A percentile compares a stretch with the other conserved stretches of the same genome.
Conservation (phyloP, 2,113 vertebrate genomes). For the Bubalus kerabau region DNA sequence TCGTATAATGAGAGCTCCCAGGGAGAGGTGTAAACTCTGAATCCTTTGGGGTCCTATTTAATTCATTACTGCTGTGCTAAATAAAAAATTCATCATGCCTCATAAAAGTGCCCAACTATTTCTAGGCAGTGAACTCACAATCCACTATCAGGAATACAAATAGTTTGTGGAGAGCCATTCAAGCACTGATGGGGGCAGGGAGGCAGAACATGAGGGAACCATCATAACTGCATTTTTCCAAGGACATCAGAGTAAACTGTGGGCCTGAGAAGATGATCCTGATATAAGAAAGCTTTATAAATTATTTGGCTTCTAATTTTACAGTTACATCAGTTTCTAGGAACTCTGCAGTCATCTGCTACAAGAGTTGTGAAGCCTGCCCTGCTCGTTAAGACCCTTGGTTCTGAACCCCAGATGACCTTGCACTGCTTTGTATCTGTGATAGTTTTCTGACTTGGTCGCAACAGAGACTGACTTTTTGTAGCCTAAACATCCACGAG, state of each 20-base stretch:
- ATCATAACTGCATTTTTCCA: not conserved
- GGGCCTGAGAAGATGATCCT: not conserved
- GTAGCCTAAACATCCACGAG: not conserved
- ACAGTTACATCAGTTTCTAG: slow-evolving; percentile 15
- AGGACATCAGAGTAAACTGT: not conserved
- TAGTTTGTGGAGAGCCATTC: not conserved
- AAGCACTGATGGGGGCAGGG: not conserved
- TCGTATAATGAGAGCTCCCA: not conserved
- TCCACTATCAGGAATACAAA: not conserved
- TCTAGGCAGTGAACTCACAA: slow-evolving; percentile 5
- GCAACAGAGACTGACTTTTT: not conserved
- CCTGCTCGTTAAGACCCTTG: not conserved
- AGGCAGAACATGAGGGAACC: not conserved
- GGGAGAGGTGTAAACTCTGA: slow-evolving; percentile 21
- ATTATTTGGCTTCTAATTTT: slow-evolving; percentile 10
- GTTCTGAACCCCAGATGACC: slow-evolving; percentile 16
- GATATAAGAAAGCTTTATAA: slow-evolving; percentile 11
- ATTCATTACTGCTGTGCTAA: slow-evolving; percentile 46
- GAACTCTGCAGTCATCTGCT: not conserved
- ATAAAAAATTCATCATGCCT: slow-evolving; percentile 55
- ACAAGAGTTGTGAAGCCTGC: not conserved
- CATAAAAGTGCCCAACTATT: slow-evolving; percentile 24
- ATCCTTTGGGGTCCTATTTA: slow-evolving; percentile 37
- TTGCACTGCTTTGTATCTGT: not conserved
- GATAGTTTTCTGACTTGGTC: not conserved